Evolutionary conservation across 1,140 invertebrate species (phyloP).

Genomic region (Diprion similis): DNA sequence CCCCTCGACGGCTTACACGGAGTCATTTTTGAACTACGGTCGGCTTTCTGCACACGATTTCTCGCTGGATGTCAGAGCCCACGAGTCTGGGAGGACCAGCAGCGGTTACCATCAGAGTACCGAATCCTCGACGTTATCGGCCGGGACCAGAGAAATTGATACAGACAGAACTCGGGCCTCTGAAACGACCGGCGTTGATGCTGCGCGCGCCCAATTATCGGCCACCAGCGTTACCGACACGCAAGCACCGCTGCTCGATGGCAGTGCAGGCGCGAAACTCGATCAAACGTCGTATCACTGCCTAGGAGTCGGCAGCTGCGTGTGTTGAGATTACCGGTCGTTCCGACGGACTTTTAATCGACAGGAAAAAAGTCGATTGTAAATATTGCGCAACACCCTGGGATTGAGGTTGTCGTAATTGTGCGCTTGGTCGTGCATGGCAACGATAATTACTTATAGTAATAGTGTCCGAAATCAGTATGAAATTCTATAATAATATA

Average conservation of each 20-base stretch:
- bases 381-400: neutral
- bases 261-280: constrained; percentile 47
- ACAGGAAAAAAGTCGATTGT: neutral
- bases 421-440: too few species aligned
- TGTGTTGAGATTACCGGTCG: constrained; percentile 41
- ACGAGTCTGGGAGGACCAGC: constrained; percentile 37
- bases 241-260: constrained; percentile 43
- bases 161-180: neutral
- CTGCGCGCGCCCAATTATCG: constrained; percentile 43
- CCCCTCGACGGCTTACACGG: constrained; percentile 41
- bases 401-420: too few species aligned
- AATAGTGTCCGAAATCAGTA: too few species aligned
- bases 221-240: constrained; percentile 25
- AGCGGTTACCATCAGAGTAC: constrained; percentile 28
- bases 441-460: too few species aligned
- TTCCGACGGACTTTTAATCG: neutral
- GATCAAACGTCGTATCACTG: constrained; percentile 51
- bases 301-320: constrained; percentile 54
- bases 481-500: too few species aligned
- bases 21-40: constrained; percentile 54
- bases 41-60: constrained; percentile 48
- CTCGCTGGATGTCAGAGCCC: constrained; percentile 41
- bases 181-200: constrained; percentile 32
- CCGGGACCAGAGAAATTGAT: neutral
- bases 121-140: neutral